Conservation (phyloP, 2,797 vertebrate species). For the Gephyroberyx darwinii region DNA sequence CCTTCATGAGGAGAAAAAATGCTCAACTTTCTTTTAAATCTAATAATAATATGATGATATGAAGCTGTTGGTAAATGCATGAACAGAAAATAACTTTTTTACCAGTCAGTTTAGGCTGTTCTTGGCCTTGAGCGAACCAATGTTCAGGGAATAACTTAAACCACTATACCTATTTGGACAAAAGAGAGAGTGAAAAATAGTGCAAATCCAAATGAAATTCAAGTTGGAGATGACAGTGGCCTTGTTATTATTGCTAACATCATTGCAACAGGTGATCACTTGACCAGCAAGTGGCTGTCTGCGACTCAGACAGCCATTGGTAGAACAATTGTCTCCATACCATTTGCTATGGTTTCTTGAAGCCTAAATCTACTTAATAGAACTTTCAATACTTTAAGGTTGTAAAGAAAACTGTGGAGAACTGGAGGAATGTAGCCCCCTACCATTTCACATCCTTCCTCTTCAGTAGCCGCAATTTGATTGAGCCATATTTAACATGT, state of each 20-base stretch:
- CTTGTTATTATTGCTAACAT: constrained; percentile 50
- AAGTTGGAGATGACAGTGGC: constrained; percentile 60
- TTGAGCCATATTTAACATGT: constrained; percentile 73
- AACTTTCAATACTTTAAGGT: constrained; percentile 62
- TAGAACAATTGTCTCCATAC: not conserved
- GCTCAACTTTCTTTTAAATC: constrained; percentile 30
- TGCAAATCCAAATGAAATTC: constrained; percentile 43
- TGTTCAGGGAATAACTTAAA: constrained; percentile 85
- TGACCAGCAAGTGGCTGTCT: constrained; percentile 40
- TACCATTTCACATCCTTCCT: constrained; percentile 60
- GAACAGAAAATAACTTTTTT: constrained; percentile 67
- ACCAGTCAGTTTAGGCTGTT: constrained; percentile 78
- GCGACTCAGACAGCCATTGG: constrained; percentile 33
- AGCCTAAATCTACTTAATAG: constrained; percentile 48
- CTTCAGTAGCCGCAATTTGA: constrained; percentile 61
- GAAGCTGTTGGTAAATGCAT: constrained; percentile 70
- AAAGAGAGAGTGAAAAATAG: constrained; percentile 46
- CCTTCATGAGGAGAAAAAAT: constrained; percentile 70
- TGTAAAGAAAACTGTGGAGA: constrained; percentile 73
- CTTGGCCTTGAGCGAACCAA: constrained; percentile 75
- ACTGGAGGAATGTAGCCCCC: constrained; percentile 71
- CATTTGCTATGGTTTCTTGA: constrained; percentile 32
- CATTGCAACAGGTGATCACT: constrained; percentile 52
- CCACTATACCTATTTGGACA: constrained; percentile 80
- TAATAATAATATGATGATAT: constrained; percentile 62